Evolutionary conservation across 64 coral and sea anemone species (phyloP).

Genomic region (Porites australiensis): DNA sequence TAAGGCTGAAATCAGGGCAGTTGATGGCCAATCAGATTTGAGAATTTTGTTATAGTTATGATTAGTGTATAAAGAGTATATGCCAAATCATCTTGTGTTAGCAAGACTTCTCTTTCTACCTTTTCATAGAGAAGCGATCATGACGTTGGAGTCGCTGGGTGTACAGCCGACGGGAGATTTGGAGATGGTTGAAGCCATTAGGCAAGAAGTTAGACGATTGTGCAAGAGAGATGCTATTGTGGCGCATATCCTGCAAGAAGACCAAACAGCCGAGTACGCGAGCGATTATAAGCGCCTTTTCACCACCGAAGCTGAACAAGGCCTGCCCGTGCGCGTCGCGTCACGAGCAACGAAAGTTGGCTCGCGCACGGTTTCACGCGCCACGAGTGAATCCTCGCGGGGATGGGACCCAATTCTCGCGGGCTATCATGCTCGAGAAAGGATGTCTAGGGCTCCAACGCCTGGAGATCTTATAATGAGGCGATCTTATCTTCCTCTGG

Average conservation of each 20-base stretch:
- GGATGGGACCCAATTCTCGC: slow-evolving; percentile 97
- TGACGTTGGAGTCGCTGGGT: slow-evolving; percentile 73
- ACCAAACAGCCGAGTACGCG: slow-evolving; percentile 56
- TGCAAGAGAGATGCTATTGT: slow-evolving; percentile 80
- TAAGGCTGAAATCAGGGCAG: no score
- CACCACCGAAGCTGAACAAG: slow-evolving; percentile 48
- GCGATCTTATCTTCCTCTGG: slow-evolving; percentile 80
- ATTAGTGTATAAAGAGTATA: no score
- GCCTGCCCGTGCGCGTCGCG: neutral
- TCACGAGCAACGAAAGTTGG: slow-evolving; percentile 58
- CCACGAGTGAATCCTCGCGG: slow-evolving; percentile 73
- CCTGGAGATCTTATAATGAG: slow-evolving; percentile 82
- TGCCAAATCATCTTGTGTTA: no score
- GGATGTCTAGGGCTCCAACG: slow-evolving; percentile 73
- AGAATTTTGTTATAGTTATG: no score
- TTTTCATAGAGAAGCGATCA: slow-evolving; percentile 75
- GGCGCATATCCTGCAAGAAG: slow-evolving; percentile 79
- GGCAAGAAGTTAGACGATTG: slow-evolving; percentile 74
- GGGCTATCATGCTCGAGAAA: slow-evolving; percentile 88
- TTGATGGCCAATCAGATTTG: no score
- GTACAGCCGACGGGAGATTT: slow-evolving; percentile 89
- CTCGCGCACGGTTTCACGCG: slow-evolving; percentile 46
- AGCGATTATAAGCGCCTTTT: slow-evolving; percentile 79
- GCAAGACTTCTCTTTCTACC: neutral
- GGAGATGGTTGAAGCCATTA: slow-evolving; percentile 89